Evolutionary conservation across 2,888 invertebrate species (phyloP), one percentile per base, ranked within the genome.

Genomic region (Drosophila algonquin): DNA sequence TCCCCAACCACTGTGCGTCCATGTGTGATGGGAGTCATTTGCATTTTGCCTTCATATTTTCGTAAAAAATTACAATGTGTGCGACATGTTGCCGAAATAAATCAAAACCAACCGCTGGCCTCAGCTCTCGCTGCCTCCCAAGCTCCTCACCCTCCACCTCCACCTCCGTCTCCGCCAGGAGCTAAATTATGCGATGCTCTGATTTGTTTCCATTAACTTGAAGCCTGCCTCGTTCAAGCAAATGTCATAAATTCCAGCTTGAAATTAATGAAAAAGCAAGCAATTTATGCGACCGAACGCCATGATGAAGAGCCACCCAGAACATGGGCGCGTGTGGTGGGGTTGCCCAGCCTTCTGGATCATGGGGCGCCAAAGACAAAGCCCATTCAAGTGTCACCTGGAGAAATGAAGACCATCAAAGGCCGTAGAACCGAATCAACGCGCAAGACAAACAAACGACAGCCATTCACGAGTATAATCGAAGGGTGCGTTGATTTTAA

Each of bases 71-170:
- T 61, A 72, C 73, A 69, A 73, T 75, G 78, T 87, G 75, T 81
- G 80, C 83, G 83, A 86, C 87, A 81, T 87, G 69, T 83, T 80
- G 87, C 75, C 67, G 62, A 87, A 83, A 87, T 81, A 81, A 81
- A 81, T 81, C 75, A 81, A 77, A 64, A 40, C 24, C 47, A 6
- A 12, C 35, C 35, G 35, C 35, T 12, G 35, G 30, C 7, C 30
- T 30, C 35, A 5, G 35, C 5, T 35, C 12, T 35, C 35, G 1
- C 32, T 10, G 32, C 10, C 32, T 32, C 32, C 1, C 32, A 32
- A 9, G 0, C 32, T 32, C 32, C 10, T 3, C 32, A 9, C 9
- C 10, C 32, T 3, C 3, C 10, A 9, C 3, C 3, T 10, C 10
- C 32, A 18, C 51, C 30, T 21, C 55, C 14, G 10, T 18, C 48